These are phyloP conservation scores for Phoeniculus purpureus DNA, from an alignment of 2,797 vertebrate species.

Conservation along the genomic window DNA sequence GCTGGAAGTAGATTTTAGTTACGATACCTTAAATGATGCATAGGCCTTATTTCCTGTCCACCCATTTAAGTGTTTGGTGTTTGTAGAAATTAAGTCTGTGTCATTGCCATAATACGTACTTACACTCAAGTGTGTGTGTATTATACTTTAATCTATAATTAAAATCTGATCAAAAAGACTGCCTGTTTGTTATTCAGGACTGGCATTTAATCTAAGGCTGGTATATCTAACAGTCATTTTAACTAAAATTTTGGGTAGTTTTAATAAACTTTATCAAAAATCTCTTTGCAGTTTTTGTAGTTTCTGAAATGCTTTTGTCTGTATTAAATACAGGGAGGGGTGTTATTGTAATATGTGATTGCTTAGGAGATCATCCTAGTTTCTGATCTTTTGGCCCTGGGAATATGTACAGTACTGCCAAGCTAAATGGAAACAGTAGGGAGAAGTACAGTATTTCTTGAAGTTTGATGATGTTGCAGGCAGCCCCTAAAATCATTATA, in stretches of 20 bases:
- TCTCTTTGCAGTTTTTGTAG: not conserved
- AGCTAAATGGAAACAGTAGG: not conserved
- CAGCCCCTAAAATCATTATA: not conserved
- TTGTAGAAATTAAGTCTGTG: not conserved
- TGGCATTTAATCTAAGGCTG: not conserved
- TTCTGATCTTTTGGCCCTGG: not conserved
- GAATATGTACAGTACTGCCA: not conserved
- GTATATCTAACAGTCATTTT: not conserved
- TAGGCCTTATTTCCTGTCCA: not conserved
- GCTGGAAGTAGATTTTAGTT: not conserved
- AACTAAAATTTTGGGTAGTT: not conserved
- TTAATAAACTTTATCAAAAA: not conserved
- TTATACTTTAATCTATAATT: constrained; percentile 5
- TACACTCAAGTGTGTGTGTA: not conserved
- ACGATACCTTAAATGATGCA: not conserved
- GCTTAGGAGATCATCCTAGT: not conserved
- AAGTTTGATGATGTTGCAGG: not conserved
- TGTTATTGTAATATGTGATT: not conserved
- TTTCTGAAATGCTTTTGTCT: not conserved
- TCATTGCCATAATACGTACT: not conserved
- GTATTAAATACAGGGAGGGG: not conserved
- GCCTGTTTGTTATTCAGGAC: not conserved
- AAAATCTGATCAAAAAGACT: not conserved
- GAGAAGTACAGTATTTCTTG: not conserved
- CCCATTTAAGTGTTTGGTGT: not conserved